These are phyloP conservation scores for Zophobas morio DNA, from an alignment of 1,140 invertebrate species.

Conservation along the genomic window DNA sequence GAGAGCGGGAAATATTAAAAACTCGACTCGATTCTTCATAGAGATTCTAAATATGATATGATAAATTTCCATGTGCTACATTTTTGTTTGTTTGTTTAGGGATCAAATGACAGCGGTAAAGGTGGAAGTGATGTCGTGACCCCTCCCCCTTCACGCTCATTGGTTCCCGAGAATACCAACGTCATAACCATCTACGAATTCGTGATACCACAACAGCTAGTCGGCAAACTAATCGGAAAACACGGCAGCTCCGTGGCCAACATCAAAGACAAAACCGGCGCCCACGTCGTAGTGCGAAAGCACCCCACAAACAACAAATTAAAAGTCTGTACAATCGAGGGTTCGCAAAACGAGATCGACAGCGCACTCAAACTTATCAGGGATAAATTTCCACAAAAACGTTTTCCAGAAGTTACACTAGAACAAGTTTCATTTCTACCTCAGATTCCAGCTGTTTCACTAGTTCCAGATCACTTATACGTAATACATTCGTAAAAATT, in stretches of 20 bases:
- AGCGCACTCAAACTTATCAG: conserved; percentile 87
- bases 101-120: conserved; percentile 84
- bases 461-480: conserved; percentile 76
- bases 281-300: conserved; percentile 83
- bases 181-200: conserved; percentile 78
- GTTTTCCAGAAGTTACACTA: conserved; percentile 84
- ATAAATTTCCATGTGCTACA: background rate
- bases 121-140: conserved; percentile 79
- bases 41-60: background rate
- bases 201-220: conserved; percentile 82
- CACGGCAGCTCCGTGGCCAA: conserved; percentile 85
- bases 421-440: conserved; percentile 80
- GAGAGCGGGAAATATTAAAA: background rate
- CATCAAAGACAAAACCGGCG: conserved; percentile 84
- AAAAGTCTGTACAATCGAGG: conserved; percentile 74
- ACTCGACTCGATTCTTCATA: too few relatives aligned
- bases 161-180: conserved; percentile 46
- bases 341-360: conserved; percentile 81
- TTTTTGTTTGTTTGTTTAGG: conserved; percentile 66
- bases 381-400: conserved; percentile 84
- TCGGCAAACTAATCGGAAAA: conserved; percentile 90
- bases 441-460: conserved; percentile 71
- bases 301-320: conserved; percentile 79
- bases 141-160: conserved; percentile 69
- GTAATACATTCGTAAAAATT: conserved; percentile 64